A percentile compares a stretch with the other conserved stretches of the same genome.
These are phyloP conservation scores for Chaenocephalus aceratus DNA, from an alignment of 2,113 vertebrate species.

Conservation along the genomic window DNA sequence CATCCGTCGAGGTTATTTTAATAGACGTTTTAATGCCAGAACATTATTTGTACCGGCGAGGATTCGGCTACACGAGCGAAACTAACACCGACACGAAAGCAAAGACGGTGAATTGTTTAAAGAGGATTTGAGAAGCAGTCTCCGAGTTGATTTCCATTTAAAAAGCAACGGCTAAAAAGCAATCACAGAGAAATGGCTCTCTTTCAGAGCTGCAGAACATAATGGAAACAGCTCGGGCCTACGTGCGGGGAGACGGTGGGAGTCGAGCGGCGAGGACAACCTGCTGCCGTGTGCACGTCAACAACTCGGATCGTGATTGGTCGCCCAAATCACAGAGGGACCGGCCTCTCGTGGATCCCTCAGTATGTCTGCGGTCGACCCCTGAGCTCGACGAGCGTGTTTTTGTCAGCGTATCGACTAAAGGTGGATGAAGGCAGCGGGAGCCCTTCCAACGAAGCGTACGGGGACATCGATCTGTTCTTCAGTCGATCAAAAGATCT, in stretches of 20 bases:
- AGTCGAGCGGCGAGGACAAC: constrained; percentile 33
- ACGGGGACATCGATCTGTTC: constrained; percentile 37
- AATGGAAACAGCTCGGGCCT: constrained; percentile 16
- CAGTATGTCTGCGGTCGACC: constrained; percentile 28
- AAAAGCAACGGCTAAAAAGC: neutral
- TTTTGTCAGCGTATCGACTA: constrained; percentile 51
- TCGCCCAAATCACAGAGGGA: constrained; percentile 28
- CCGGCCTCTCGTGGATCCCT: neutral
- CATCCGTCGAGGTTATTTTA: neutral
- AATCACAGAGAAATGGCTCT: neutral
- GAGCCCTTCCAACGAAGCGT: constrained; percentile 48
- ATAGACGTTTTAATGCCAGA: neutral
- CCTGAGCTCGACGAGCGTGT: constrained; percentile 17
- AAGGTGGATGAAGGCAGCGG: constrained; percentile 45
- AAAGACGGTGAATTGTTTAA: neutral
- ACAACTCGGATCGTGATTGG: constrained; percentile 39
- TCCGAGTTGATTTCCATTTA: neutral
- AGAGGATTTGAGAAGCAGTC: neutral
- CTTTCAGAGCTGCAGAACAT: constrained; percentile 22
- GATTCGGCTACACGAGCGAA: neutral
- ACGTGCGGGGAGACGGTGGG: constrained; percentile 31
- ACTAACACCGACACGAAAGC: neutral
- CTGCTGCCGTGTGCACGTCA: constrained; percentile 37
- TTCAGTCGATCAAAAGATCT: constrained; percentile 45
- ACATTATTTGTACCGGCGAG: neutral